Percentiles rank a stretch among this genome's conserved stretches.
These are phyloP conservation scores for Raphicerus campestris DNA, from an alignment of 2,113 vertebrate genomes.

Conservation along the genomic window DNA sequence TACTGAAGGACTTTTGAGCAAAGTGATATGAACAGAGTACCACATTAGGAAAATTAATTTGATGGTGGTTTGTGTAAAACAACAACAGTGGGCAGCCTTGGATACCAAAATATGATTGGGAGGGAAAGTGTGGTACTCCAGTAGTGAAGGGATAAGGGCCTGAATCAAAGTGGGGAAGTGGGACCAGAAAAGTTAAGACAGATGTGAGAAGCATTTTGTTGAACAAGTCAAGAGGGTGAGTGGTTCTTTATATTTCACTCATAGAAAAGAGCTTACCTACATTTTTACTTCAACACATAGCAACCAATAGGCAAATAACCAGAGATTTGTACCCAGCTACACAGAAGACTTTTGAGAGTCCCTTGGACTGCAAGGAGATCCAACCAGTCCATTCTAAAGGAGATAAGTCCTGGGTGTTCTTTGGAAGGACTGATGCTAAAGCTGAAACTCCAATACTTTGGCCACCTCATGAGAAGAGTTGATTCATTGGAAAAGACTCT, in stretches of 20 bases:
- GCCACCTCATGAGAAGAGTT: neutral
- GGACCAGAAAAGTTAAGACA: neutral
- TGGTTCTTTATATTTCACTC: neutral
- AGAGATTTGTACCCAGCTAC: neutral
- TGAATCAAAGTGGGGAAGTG: neutral
- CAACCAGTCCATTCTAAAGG: too few species aligned
- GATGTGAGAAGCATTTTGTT: neutral
- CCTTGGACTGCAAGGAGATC: too few species aligned
- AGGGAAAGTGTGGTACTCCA: neutral
- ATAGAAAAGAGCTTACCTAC: neutral
- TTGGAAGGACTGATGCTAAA: neutral
- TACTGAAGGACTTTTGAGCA: neutral
- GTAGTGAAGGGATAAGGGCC: neutral
- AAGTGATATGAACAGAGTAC: neutral
- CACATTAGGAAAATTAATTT: constrained; percentile 15
- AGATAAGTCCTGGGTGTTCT: too few species aligned
- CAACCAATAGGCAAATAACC: neutral
- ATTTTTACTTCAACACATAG: neutral
- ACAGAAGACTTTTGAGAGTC: neutral
- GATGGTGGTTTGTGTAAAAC: neutral
- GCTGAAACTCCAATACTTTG: neutral
- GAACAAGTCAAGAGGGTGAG: neutral
- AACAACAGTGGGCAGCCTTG: neutral
- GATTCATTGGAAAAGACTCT: neutral
- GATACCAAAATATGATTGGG: neutral